These are phyloP conservation scores for Cirrhinus mrigala DNA, from an alignment of 2,797 vertebrate species.

Conservation along the genomic window DNA sequence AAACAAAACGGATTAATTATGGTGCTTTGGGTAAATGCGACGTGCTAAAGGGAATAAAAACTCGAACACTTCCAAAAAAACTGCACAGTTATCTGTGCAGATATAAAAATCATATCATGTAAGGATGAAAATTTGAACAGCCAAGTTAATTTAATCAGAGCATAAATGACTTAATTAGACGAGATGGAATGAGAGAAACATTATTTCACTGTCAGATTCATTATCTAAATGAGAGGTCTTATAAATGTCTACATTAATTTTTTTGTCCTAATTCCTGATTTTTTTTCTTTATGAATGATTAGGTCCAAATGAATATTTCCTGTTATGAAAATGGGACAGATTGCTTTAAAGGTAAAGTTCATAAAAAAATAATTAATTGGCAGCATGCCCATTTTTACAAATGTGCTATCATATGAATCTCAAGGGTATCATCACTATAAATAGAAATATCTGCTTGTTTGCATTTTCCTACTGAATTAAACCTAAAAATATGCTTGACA, in stretches of 20 bases:
- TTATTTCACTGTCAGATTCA: not conserved
- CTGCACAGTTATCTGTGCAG: not conserved
- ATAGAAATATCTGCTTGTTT: conserved; percentile 43
- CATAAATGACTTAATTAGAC: not conserved
- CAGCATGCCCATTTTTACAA: conserved; percentile 25
- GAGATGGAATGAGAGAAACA: not conserved
- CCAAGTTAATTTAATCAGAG: not conserved
- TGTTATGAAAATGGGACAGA: conserved; percentile 5
- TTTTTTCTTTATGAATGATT: not conserved
- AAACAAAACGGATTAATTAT: conserved; percentile 43
- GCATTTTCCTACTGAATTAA: conserved; percentile 32
- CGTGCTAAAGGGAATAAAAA: not conserved
- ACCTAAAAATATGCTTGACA: conserved; percentile 42
- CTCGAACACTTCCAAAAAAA: not conserved
- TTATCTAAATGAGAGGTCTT: not conserved
- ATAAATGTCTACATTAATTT: not conserved
- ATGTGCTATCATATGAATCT: conserved; percentile 45
- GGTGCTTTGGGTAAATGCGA: conserved; percentile 8
- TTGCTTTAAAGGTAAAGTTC: conserved; percentile 47
- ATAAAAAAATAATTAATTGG: conserved; percentile 58
- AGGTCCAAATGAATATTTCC: not conserved
- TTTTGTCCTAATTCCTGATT: not conserved
- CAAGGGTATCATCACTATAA: conserved; percentile 21
- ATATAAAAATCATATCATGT: not conserved
- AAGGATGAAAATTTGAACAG: not conserved